Evolutionary conservation across 2,113 vertebrate genomes (phyloP), one percentile per base, ranked within the genome.

Genomic region (Scartelaos histophorus): DNA sequence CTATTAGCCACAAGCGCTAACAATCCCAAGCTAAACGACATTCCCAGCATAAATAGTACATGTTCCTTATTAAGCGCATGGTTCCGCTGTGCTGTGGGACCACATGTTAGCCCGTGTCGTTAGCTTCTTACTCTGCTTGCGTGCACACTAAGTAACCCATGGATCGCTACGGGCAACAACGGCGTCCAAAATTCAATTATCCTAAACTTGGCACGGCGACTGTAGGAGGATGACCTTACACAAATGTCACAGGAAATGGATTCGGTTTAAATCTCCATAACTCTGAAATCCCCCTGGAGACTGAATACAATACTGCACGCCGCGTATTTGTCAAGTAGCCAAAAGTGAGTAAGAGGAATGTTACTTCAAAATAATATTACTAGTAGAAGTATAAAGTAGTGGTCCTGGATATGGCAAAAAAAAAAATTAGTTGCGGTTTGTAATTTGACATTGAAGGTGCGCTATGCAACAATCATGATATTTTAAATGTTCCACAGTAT

Each of bases 171-270:
- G 19, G 69, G 84, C 73, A 79, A 87, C 85, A 58, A 75, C 80
- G 57, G 71, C 78, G 70, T 79, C 72, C 71, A 54, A 87, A 86
- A 87, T 91, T 86, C 82, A 90, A 89, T 88, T 85, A 82, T 60
- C 64, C 62, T 70, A 72, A 70, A 85, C 76, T 70, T 78, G 86
- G 80, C 80, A 77, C 69, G 25, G 76, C 67, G 82, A 76, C 75
- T 70, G 80, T 85, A 82, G 81, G 85, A 78, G 71, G 75, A 87
- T 87, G 88, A 88, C 87, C 85, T 89, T 79, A 86, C 56, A 76
- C 68, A 84, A 89, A 89, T 89, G 84, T 82, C 81, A 89, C 58
- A 69, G 57, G 25, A 80, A 81, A 89, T 86, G 80, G 73, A 89
- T 88, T 75, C 78, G 64, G 67, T 85, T 86, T 81, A 38, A 88